phyloP scores from a whole-genome alignment of 1,140 invertebrate genomes.

The Contarinia nasturtii region DNA sequence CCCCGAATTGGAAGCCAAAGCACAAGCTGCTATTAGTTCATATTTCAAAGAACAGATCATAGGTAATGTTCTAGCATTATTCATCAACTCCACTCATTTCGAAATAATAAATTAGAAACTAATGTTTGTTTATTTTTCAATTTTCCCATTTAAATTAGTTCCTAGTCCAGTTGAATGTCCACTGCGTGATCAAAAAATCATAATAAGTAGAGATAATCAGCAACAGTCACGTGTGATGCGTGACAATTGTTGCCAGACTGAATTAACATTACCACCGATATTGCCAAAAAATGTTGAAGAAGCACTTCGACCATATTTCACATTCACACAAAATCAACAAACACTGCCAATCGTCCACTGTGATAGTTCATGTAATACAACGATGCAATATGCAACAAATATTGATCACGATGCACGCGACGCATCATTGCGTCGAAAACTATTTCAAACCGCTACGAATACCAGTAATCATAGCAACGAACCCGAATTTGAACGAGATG shows the following conservation, averaged over 20 bases:
- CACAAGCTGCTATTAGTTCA: constrained; percentile 29
- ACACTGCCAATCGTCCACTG: constrained; percentile 6
- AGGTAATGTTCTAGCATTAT: no score
- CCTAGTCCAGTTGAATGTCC: constrained; percentile 28
- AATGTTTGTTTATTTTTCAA: no score
- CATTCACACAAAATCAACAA: constrained; percentile 20
- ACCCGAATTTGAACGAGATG: constrained; percentile 11
- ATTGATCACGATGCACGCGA: constrained; percentile 5
- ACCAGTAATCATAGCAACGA: background rate
- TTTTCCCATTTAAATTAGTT: constrained; percentile 11
- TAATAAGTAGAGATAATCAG: constrained; percentile 1
- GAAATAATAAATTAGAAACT: no score
- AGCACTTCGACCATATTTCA: constrained; percentile 28
- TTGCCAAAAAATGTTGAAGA: constrained; percentile 28
- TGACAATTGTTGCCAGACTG: constrained; percentile 25
- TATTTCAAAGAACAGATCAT: constrained; percentile 30
- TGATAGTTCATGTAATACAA: constrained; percentile 4
- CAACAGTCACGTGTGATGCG: constrained; percentile 4
- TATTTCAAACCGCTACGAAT: constrained; percentile 17
- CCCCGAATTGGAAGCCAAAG: constrained; percentile 28
- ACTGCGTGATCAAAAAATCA: constrained; percentile 17
- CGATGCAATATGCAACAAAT: background rate
- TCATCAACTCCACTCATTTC: no score
- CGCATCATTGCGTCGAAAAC: constrained; percentile 16
- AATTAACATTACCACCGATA: constrained; percentile 25